Evolutionary conservation across 2,113 vertebrate genomes (phyloP).

Genomic region (Cryptomyrus ogoouensis): DNA sequence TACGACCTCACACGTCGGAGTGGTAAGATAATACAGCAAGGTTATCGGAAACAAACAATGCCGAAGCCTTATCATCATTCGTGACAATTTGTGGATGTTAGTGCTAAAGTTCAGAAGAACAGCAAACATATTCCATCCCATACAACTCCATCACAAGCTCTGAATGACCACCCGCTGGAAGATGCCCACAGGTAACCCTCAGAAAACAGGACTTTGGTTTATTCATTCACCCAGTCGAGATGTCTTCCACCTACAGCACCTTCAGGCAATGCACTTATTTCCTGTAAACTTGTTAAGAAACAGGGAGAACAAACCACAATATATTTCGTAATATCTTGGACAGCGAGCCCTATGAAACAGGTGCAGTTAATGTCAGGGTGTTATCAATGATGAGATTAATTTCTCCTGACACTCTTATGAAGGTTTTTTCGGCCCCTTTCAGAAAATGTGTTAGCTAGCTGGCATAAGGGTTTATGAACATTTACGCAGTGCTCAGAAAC

Average conservation of each 20-base stretch:
- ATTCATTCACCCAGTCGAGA: background rate
- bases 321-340: background rate
- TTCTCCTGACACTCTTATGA: background rate
- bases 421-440: background rate
- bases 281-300: background rate
- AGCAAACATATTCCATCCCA: background rate
- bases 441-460: background rate
- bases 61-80: background rate
- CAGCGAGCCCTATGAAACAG: background rate
- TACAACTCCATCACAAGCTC: background rate
- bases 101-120: background rate
- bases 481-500: background rate
- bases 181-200: background rate
- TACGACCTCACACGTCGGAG: background rate
- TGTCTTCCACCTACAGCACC: background rate
- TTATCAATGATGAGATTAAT: background rate
- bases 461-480: background rate
- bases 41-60: background rate
- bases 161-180: background rate
- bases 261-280: background rate
- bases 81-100: constrained; percentile 7
- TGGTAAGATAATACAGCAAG: background rate
- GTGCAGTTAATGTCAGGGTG: background rate
- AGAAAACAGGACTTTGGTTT: background rate
- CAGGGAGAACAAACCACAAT: background rate